Evolutionary conservation across 2,797 vertebrate genomes (phyloP).

Genomic region (Podargus strigoides): DNA sequence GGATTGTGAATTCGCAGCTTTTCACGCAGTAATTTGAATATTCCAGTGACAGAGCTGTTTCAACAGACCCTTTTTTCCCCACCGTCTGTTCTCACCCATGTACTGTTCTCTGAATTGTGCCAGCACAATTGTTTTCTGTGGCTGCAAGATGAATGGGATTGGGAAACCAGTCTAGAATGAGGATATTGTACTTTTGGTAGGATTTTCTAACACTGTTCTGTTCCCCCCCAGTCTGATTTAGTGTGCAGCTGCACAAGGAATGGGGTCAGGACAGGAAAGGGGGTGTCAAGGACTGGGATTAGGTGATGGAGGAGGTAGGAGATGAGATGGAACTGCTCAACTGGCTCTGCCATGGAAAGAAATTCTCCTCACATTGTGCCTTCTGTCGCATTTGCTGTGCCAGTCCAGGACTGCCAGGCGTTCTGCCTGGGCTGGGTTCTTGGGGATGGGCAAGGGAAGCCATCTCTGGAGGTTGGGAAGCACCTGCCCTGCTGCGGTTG

Average conservation of each 20-base stretch:
- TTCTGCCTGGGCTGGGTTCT: not conserved
- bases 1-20: not conserved
- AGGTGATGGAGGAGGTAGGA: not conserved
- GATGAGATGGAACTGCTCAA: not conserved
- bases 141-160: not conserved
- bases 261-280: not conserved
- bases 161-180: slow-evolving; percentile 3
- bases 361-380: rapidly evolving
- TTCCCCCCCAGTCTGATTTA: not conserved
- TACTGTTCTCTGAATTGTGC: not conserved
- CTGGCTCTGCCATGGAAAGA: not conserved
- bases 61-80: not conserved
- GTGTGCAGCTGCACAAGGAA: not conserved
- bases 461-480: not conserved
- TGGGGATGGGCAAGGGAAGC: not conserved
- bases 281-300: not conserved
- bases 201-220: not conserved
- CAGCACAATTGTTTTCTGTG: slow-evolving; percentile 25
- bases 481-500: not conserved
- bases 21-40: not conserved
- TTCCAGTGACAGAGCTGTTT: not conserved
- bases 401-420: not conserved
- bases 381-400: not conserved
- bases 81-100: not conserved
- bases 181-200: not conserved